A percentile compares a stretch with the other conserved stretches of the same genome.
phyloP scores from a whole-genome alignment of 2,113 vertebrate genomes.

The Clarias gariepinus region DNA sequence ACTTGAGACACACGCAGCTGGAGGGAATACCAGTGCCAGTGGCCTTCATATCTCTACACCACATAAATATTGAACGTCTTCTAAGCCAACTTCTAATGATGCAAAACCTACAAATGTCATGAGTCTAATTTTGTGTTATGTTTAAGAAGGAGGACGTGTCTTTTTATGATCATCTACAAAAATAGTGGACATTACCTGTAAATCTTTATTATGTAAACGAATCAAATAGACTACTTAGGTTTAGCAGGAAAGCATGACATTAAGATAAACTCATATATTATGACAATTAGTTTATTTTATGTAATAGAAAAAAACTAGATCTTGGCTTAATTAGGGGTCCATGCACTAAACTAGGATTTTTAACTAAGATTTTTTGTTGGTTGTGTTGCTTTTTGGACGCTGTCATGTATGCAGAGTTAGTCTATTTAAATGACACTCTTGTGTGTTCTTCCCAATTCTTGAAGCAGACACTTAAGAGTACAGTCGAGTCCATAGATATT shows the following conservation, averaged over 20 bases:
- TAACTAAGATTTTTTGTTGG: background rate
- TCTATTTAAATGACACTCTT: background rate
- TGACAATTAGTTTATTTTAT: conserved; percentile 7
- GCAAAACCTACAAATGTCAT: background rate
- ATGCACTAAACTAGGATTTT: background rate
- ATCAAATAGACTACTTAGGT: conserved; percentile 6
- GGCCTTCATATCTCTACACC: conserved; percentile 49
- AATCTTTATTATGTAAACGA: conserved; percentile 65
- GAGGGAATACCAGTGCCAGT: conserved; percentile 45
- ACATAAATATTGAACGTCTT: conserved; percentile 31
- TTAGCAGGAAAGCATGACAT: background rate
- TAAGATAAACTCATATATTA: background rate
- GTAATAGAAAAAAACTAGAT: background rate
- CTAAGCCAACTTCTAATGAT: conserved; percentile 15
- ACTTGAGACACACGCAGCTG: conserved; percentile 26
- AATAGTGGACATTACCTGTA: conserved; percentile 49
- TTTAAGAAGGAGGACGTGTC: conserved; percentile 25
- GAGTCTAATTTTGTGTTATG: background rate
- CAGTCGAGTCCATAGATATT: too few species aligned
- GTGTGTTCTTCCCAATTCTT: background rate
- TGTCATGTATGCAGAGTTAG: background rate
- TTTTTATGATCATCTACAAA: conserved; percentile 14
- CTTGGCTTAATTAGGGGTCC: conserved; percentile 5
- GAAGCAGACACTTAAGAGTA: background rate
- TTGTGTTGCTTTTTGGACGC: conserved; percentile 13